Evolutionary conservation across 2,888 invertebrate genomes (phyloP).

Genomic region (Idaea biselata): DNA sequence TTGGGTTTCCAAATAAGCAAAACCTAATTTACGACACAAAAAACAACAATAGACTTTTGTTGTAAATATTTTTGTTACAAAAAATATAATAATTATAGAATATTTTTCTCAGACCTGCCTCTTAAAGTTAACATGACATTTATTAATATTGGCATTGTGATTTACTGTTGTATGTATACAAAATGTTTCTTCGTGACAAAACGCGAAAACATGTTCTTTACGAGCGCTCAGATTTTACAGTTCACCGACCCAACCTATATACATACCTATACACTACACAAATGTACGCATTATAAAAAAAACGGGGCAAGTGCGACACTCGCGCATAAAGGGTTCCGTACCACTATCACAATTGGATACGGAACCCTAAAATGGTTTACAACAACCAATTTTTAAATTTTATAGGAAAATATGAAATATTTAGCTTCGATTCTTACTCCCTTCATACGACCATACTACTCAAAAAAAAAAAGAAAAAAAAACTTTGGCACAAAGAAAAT

Average conservation of each 20-base stretch:
- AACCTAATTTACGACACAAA: neutral
- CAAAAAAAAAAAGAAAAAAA: too few relatives aligned
- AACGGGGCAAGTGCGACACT: too few relatives aligned
- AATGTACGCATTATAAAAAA: conserved; percentile 36
- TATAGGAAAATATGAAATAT: too few relatives aligned
- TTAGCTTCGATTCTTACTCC: too few relatives aligned
- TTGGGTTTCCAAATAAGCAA: conserved; percentile 1
- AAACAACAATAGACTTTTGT: neutral
- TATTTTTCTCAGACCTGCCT: conserved; percentile 1
- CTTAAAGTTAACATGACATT: conserved; percentile 2
- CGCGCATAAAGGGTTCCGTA: too few relatives aligned
- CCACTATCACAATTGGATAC: too few relatives aligned
- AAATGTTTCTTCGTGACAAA: conserved; percentile 5
- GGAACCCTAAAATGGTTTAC: too few relatives aligned
- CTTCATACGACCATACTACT: too few relatives aligned
- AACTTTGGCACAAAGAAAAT: too few relatives aligned
- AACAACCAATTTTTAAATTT: too few relatives aligned
- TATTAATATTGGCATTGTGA: conserved; percentile 5
- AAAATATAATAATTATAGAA: neutral
- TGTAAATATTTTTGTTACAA: neutral
- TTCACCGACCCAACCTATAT: conserved; percentile 29
- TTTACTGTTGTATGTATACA: conserved; percentile 1
- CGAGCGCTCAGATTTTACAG: conserved; percentile 17
- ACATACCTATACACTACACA: neutral
- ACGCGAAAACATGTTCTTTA: conserved; percentile 2